These are phyloP conservation scores for Rhopalosiphum padi DNA, from an alignment of 1,140 invertebrate species.

Conservation along the genomic window DNA sequence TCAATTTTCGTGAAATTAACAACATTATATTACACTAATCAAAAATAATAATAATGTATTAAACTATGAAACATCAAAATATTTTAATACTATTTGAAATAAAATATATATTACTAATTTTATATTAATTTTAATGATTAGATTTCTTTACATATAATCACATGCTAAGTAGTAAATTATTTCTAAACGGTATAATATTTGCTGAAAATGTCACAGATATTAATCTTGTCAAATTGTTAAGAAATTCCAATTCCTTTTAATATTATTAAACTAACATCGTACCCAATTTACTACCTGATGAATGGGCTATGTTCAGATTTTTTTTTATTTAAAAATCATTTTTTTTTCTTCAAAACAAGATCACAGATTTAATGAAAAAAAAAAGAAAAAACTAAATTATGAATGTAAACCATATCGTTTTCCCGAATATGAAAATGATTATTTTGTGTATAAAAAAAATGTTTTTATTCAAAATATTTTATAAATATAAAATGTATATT, in stretches of 20 bases:
- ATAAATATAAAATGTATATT: not conserved
- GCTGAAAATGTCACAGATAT: not conserved
- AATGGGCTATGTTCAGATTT: not conserved
- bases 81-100: not conserved
- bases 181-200: not conserved
- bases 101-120: not conserved
- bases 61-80: not conserved
- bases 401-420: not conserved
- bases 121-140: not conserved
- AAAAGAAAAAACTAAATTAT: not conserved
- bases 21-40: not conserved
- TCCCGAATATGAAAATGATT: not conserved
- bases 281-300: not conserved
- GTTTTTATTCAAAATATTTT: not conserved
- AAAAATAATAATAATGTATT: not conserved
- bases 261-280: not conserved
- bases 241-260: not conserved
- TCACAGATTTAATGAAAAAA: not conserved
- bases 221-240: not conserved
- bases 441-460: not conserved
- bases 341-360: not conserved
- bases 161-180: not conserved
- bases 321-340: not conserved
- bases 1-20: not conserved
- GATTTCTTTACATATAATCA: not conserved